Conservation (phyloP, 2,113 vertebrate genomes). For the Catharus minimus region DNA sequence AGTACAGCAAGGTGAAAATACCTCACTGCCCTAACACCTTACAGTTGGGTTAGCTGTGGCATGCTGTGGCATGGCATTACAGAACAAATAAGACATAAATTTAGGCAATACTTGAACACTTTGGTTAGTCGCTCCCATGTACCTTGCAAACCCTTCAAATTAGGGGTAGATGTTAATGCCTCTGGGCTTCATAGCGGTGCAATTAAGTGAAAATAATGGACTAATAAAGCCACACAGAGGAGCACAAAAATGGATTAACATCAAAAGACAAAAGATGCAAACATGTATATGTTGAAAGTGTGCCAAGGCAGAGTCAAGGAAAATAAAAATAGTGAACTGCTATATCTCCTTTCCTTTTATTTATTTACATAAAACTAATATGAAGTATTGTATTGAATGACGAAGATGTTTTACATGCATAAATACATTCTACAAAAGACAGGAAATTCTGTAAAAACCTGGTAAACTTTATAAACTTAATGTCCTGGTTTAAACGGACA, state of each 20-base stretch:
- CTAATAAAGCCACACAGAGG: neutral
- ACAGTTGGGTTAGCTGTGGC: neutral
- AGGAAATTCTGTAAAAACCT: neutral
- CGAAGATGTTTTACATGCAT: neutral
- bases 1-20: neutral
- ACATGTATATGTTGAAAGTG: neutral
- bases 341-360: neutral
- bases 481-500: too few species aligned
- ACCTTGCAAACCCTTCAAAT: neutral
- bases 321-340: neutral
- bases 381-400: neutral
- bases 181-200: neutral
- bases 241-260: neutral
- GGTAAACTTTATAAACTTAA: neutral
- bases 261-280: neutral
- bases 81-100: neutral
- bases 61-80: neutral
- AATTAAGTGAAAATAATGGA: slow-evolving; percentile 35
- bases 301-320: neutral
- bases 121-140: neutral
- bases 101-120: neutral
- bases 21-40: neutral
- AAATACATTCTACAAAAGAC: neutral
- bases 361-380: neutral
- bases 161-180: slow-evolving; percentile 14